Base-by-base conservation (phyloP, 1,140 invertebrate species). In the Hypsibius dujardini region DNA sequence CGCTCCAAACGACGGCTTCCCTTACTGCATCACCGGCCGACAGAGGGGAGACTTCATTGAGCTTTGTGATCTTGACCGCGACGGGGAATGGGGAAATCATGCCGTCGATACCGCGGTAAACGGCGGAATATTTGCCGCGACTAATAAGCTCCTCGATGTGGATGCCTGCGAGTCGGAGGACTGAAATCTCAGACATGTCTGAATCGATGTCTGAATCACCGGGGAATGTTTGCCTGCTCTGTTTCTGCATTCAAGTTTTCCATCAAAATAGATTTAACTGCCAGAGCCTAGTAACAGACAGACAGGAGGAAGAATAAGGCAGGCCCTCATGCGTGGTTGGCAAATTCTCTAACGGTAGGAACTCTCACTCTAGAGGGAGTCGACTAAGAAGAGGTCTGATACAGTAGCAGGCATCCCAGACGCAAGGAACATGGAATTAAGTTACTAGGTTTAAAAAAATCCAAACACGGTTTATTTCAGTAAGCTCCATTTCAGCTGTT, bases 401-500 rank as follows among this genome's bases (percentile, higher is more conserved):
- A 28, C 28, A 28, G 28, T 28, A 28, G 28, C 28, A 28, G 28
- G 28, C 28, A 28, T 28, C 28, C 28, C 28, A 28, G 28, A 28
- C 28, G 28, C 28, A 28, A 28, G 28, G 28, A 28, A 28, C 28
- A 28, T 28, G 28, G 28, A 28, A 28, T 28, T 28, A 28, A 28
- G 28, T 28, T 28, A 28, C 28, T 28, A 56, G 7, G n/a, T 56
- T 56, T n/a, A 7, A 56, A n/a, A 7, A n/a, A 56, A 12, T 56
- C 7, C 7, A n/a, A 12, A 7, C 7, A 7, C 7, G 50, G 7
- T 56, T 78, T 77, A 86, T 76, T 86, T 86, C 56, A 86, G 76
- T 72, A 86, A 76, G 46, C 84, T 85, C 93, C 93, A 97, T 80
- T 97, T 97, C 62, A 98, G 84, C 79, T 97, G 95, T 79, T 97